Evolutionary conservation across 2,113 vertebrate species (phyloP).

Genomic region (Myodes glareolus): DNA sequence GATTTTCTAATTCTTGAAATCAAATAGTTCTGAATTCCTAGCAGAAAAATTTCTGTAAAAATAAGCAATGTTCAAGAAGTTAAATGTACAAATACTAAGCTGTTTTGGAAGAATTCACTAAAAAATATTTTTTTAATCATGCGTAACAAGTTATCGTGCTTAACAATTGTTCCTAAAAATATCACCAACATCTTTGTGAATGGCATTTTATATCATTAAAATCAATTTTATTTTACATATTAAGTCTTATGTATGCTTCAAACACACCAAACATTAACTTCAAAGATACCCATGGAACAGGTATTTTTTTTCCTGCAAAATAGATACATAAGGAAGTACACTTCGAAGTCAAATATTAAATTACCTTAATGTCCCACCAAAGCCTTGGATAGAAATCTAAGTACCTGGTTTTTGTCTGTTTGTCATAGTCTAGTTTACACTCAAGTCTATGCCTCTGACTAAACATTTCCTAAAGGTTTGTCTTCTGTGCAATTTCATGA

Average conservation of each 20-base stretch:
- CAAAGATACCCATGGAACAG: not conserved
- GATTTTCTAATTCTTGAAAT: not conserved
- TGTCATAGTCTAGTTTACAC: not conserved
- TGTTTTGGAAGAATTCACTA: not conserved
- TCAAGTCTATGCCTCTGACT: not conserved
- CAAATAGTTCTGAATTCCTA: constrained; percentile 50
- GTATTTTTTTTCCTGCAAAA: constrained; percentile 37
- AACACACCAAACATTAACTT: constrained; percentile 49
- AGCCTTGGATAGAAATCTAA: not conserved
- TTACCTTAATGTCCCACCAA: not conserved
- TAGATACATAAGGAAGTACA: not conserved
- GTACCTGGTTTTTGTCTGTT: not conserved
- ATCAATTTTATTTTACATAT: constrained; percentile 55
- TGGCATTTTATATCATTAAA: constrained; percentile 69
- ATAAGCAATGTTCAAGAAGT: constrained; percentile 21
- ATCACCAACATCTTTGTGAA: constrained; percentile 35
- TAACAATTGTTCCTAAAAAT: not conserved
- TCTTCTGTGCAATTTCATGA: constrained; percentile 7
- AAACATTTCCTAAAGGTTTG: not conserved
- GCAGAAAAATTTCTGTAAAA: not conserved
- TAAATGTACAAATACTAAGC: constrained; percentile 11
- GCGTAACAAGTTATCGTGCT: constrained; percentile 53
- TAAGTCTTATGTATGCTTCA: constrained; percentile 51
- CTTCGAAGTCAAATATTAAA: constrained; percentile 47
- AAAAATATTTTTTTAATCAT: constrained; percentile 35